Base-by-base conservation (phyloP, 2,797 vertebrate species). In the Molothrus ater region DNA sequence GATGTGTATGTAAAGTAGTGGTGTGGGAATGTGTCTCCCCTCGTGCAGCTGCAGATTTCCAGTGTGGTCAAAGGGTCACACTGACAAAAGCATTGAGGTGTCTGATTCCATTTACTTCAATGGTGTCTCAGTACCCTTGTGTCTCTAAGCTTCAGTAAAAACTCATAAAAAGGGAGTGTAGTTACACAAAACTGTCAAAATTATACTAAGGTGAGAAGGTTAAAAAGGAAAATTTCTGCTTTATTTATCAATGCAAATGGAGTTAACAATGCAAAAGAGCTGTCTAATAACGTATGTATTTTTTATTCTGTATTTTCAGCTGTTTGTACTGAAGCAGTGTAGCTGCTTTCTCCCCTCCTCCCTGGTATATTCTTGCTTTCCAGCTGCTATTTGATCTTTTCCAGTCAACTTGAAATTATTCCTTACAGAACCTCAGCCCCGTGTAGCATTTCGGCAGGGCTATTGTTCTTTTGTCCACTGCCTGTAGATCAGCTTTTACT, bases 361-460 rank as follows among this genome's bases (percentile, higher is more conserved):
- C 66, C 76, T 40, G 14, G 29, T 75, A 81, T 91, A 84, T 92
- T 84, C 76, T 84, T 90, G 63, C 70, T 91, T 92, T 91, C 53
- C 76, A 88, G 63, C 80, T 92, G 92, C 79, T 92, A 96, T 84
- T 92, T 91, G 95, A 97, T 96, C 94, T 93, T 94, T 95, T 65
- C 40, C 80, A 90, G 59, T 51, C 84, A 17, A 63, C 68, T 84
- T 7, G 10, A 79, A 97, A 91, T 94, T 54, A 80, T 47, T 93
- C 74, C 81, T 92, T 85, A 70, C 82, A 88, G 90, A 86, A 91
- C n/a, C 73, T 82, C 71, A 73, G 83, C 70, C 73, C 72, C 57
- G 73, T 86, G 91, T 95, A 92, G 86, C 89, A 38, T 96, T 95
- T 95, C 84, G 22, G 36, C 69, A 48, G 74, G 74, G 82, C 91